These are phyloP conservation scores for Merops nubicus DNA, from an alignment of 2,113 vertebrate genomes.

Conservation along the genomic window DNA sequence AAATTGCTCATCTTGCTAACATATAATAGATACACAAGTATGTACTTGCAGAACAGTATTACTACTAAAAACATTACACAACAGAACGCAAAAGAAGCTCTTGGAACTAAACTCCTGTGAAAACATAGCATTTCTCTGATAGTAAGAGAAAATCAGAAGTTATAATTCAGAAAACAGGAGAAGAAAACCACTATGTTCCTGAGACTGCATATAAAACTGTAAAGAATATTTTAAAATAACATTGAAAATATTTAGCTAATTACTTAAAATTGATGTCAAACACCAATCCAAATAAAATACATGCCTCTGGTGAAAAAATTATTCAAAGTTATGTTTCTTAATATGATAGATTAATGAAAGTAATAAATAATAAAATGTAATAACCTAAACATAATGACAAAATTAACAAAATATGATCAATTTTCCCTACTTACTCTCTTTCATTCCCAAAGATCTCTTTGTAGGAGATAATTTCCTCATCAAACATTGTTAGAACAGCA, in stretches of 20 bases:
- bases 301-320: background rate
- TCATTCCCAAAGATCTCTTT: conserved; percentile 76
- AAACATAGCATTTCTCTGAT: background rate
- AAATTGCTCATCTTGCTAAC: background rate
- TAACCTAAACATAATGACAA: background rate
- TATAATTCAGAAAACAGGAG: background rate
- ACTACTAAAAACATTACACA: background rate
- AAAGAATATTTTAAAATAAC: background rate
- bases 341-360: background rate
- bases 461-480: conserved; percentile 75
- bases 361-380: background rate
- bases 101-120: background rate
- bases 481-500: conserved; percentile 76
- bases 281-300: background rate
- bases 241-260: background rate
- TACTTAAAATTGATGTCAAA: background rate
- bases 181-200: background rate
- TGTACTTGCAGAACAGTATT: background rate
- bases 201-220: background rate
- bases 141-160: background rate
- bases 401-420: background rate
- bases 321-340: background rate
- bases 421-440: conserved; percentile 66
- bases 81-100: background rate
- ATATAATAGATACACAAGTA: background rate